These are phyloP conservation scores for Muntiacus reevesi DNA, from an alignment of 2,113 vertebrate genomes.

Conservation along the genomic window DNA sequence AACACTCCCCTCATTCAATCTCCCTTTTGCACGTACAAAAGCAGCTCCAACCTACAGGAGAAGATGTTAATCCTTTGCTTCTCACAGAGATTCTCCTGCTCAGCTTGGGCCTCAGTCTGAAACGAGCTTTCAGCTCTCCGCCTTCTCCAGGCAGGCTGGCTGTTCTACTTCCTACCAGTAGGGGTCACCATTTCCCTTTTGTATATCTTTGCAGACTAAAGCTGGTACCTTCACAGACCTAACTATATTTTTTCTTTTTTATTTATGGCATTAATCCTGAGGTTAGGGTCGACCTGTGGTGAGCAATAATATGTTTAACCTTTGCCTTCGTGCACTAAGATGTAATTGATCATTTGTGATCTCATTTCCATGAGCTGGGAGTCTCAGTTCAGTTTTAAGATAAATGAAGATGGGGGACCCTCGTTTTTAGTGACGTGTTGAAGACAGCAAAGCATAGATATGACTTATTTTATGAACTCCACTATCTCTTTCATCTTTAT, in stretches of 20 bases:
- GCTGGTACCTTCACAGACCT: not conserved
- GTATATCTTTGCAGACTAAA: slow-evolving; percentile 75
- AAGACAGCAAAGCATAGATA: slow-evolving; percentile 37
- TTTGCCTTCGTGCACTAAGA: slow-evolving; percentile 73
- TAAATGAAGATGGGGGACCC: slow-evolving; percentile 50
- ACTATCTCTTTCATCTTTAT: slow-evolving; percentile 29
- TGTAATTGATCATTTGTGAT: slow-evolving; percentile 76
- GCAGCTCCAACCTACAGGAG: rapidly evolving
- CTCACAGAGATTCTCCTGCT: not conserved
- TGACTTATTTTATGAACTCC: slow-evolving; percentile 38
- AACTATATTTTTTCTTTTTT: slow-evolving; percentile 67
- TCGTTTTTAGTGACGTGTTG: slow-evolving; percentile 29
- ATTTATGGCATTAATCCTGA: slow-evolving; percentile 79
- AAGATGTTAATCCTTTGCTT: not conserved
- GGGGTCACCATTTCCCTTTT: slow-evolving; percentile 81
- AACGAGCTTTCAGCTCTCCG: not conserved
- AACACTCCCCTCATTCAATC: not conserved
- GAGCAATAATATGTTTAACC: slow-evolving; percentile 81
- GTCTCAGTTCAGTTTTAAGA: slow-evolving; percentile 59
- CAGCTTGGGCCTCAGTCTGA: not conserved
- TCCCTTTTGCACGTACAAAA: not conserved
- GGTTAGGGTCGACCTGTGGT: slow-evolving; percentile 77
- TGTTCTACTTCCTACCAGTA: slow-evolving; percentile 66
- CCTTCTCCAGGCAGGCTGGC: not conserved
- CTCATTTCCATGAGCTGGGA: slow-evolving; percentile 54